Percentiles rank a stretch among this genome's conserved stretches.
phyloP scores from a whole-genome alignment of 2,113 vertebrate species.

The Copsychus sechellarum region DNA sequence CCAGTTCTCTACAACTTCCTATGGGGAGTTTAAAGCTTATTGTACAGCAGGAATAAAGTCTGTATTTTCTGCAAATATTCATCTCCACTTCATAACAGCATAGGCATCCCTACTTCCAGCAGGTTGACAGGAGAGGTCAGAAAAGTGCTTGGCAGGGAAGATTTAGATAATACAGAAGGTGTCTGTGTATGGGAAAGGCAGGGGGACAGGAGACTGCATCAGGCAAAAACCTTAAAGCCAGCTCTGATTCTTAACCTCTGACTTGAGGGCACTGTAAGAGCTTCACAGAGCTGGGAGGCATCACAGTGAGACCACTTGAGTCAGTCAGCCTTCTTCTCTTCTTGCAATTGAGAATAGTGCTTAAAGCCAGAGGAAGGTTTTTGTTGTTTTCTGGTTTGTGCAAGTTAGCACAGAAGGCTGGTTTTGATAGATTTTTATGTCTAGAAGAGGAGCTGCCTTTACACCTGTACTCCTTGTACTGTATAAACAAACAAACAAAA shows the following conservation, averaged over 20 bases:
- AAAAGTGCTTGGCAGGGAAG: not conserved
- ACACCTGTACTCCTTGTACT: not conserved
- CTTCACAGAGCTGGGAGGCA: not conserved
- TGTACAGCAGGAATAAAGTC: not conserved
- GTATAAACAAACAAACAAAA: not conserved
- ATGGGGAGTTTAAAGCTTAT: fast-evolving
- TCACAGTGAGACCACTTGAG: not conserved
- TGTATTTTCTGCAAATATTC: not conserved
- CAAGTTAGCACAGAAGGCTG: not conserved
- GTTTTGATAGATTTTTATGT: not conserved
- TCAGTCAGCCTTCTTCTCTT: not conserved
- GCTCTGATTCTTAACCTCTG: not conserved
- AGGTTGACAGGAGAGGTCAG: not conserved
- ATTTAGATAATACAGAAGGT: not conserved
- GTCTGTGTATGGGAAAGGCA: not conserved
- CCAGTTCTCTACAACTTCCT: not conserved
- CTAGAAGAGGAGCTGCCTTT: not conserved
- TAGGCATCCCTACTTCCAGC: not conserved
- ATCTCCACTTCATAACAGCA: fast-evolving
- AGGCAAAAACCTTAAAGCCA: not conserved
- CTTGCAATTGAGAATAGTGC: not conserved
- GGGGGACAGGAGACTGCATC: not conserved
- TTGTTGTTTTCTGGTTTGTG: not conserved
- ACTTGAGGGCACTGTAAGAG: not conserved
- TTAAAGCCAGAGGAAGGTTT: not conserved